phyloP scores from a whole-genome alignment of 2,113 vertebrate genomes.

The Pao palembangensis region DNA sequence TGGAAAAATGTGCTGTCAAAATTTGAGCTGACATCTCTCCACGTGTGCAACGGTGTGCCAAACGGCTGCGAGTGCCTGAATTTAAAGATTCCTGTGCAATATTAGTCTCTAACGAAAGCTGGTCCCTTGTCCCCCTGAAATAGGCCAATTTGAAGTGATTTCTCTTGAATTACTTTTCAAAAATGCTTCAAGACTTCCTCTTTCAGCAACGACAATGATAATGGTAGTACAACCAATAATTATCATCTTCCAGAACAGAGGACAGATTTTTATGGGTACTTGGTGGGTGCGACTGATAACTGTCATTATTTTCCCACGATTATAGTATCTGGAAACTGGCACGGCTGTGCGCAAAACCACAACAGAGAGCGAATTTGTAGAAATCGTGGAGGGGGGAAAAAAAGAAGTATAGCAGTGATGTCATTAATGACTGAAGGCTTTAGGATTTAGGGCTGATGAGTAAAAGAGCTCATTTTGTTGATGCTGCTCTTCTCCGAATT shows the following conservation, averaged over 20 bases:
- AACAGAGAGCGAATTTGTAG: conserved; percentile 51
- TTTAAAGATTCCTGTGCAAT: conserved; percentile 77
- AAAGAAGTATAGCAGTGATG: conserved; percentile 37
- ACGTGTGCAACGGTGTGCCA: conserved; percentile 59
- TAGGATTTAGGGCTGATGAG: conserved; percentile 13
- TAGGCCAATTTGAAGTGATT: conserved; percentile 80
- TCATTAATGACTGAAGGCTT: conserved; percentile 34
- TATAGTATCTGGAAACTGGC: conserved; percentile 74
- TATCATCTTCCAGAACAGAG: conserved; percentile 79
- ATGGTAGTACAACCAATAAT: conserved; percentile 81
- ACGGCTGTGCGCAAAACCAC: conserved; percentile 58
- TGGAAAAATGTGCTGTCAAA: conserved; percentile 55
- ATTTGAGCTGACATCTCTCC: conserved; percentile 62
- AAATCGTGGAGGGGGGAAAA: conserved; percentile 9
- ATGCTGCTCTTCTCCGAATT: conserved; percentile 6
- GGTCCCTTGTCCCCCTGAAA: conserved; percentile 69
- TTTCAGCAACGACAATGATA: conserved; percentile 80
- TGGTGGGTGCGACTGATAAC: conserved; percentile 77
- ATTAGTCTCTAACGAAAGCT: conserved; percentile 72
- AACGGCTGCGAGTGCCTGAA: conserved; percentile 55
- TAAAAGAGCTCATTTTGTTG: conserved; percentile 1
- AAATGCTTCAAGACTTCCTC: conserved; percentile 77
- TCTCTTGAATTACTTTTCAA: conserved; percentile 77
- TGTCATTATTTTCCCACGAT: conserved; percentile 79
- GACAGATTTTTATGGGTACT: conserved; percentile 77